Evolutionary conservation across 2,888 invertebrate species (phyloP).

Genomic region (Serrognathus titanus): DNA sequence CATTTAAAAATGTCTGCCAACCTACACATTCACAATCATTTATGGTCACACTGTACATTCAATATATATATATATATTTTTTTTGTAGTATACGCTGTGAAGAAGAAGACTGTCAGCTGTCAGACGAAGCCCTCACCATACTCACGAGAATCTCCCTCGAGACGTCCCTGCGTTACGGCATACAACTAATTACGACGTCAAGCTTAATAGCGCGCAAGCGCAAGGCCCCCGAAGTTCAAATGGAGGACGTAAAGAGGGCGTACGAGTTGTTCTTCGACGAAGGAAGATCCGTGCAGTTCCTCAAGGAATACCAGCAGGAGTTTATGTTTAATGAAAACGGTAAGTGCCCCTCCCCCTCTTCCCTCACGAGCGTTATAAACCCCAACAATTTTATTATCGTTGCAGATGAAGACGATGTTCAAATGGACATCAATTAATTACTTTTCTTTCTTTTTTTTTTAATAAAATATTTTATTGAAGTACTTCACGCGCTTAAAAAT

Average conservation of each 20-base stretch:
- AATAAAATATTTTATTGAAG: background rate
- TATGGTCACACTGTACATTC: too few relatives aligned
- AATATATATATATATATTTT: background rate
- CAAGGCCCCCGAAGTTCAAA: slow-evolving; percentile 77
- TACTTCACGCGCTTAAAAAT: slow-evolving; percentile 4
- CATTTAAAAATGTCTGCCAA: too few relatives aligned
- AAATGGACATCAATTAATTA: slow-evolving; percentile 11
- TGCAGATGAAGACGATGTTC: slow-evolving; percentile 11
- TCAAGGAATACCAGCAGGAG: slow-evolving; percentile 93
- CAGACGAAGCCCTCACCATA: slow-evolving; percentile 84
- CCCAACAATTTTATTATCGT: background rate
- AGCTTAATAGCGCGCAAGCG: slow-evolving; percentile 89
- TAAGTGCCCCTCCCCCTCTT: background rate
- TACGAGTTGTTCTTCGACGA: slow-evolving; percentile 95
- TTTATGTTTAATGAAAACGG: slow-evolving; percentile 80
- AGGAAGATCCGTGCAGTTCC: slow-evolving; percentile 85
- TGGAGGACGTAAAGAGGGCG: slow-evolving; percentile 92
- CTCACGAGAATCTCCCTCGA: slow-evolving; percentile 90
- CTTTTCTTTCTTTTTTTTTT: background rate
- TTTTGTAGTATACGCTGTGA: slow-evolving; percentile 68
- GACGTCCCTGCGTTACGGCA: slow-evolving; percentile 93
- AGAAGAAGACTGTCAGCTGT: slow-evolving; percentile 96
- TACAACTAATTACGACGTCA: slow-evolving; percentile 95
- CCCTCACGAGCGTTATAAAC: too few relatives aligned
- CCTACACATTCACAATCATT: too few relatives aligned